Percentiles rank a stretch among this genome's conserved stretches.
These are phyloP conservation scores for Apodemia zela DNA, from an alignment of 2,888 invertebrate species.

Conservation along the genomic window DNA sequence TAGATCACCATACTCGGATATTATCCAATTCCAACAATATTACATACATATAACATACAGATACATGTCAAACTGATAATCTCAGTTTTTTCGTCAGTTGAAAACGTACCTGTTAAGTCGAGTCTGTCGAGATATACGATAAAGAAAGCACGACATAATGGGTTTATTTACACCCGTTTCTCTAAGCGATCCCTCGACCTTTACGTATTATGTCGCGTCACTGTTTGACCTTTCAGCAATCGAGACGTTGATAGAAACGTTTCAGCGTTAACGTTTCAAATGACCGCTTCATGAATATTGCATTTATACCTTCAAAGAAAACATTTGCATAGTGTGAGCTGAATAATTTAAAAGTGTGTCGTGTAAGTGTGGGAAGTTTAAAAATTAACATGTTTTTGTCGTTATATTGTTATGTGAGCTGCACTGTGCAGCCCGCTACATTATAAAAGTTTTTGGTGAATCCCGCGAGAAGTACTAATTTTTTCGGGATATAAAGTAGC, in stretches of 20 bases:
- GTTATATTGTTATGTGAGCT: too few species aligned
- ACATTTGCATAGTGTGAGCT: neutral
- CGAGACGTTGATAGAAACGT: conserved; percentile 11
- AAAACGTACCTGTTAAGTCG: neutral
- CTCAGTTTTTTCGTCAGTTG: too few species aligned
- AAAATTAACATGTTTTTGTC: neutral
- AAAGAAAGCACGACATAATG: conserved; percentile 7
- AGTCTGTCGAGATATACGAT: neutral
- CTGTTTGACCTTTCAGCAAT: conserved; percentile 6
- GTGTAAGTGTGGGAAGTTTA: conserved; percentile 4
- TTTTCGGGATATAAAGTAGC: too few species aligned
- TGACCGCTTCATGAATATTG: neutral
- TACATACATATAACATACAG: too few species aligned
- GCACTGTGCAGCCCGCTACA: too few species aligned
- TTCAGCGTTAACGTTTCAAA: conserved; percentile 1
- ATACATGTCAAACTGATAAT: too few species aligned
- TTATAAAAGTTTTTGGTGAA: too few species aligned
- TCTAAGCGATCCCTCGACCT: conserved; percentile 5
- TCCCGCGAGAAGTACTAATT: too few species aligned
- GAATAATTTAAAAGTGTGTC: conserved; percentile 13
- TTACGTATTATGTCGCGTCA: conserved; percentile 9
- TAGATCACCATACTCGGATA: too few species aligned
- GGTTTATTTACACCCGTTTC: conserved; percentile 7
- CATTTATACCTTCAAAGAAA: conserved; percentile 13
- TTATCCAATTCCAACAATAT: too few species aligned